Conservation (phyloP, 2,888 invertebrate genomes). For the Scaptomyza cyrtandrae region DNA sequence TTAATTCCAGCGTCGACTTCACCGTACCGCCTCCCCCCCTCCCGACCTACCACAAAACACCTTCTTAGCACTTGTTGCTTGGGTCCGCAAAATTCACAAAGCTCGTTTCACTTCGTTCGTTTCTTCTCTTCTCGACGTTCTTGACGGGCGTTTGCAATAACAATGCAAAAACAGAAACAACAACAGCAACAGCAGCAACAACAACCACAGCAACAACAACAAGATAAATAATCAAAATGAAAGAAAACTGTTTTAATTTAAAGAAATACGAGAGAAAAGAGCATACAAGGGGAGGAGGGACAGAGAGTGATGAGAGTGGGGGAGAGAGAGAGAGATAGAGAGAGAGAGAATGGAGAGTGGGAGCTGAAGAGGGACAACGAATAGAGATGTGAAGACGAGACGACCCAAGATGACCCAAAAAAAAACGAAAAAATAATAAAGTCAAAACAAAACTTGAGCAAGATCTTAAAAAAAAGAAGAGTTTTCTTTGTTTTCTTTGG, state of each 20-base stretch:
- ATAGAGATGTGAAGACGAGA: constrained; percentile 15
- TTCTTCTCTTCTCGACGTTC: constrained; percentile 32
- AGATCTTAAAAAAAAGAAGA: background rate
- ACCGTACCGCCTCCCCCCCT: background rate
- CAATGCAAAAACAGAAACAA: constrained; percentile 50
- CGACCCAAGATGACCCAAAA: constrained; percentile 35
- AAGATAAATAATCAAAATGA: constrained; percentile 19
- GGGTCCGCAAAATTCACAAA: constrained; percentile 58
- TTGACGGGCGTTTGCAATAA: constrained; percentile 57
- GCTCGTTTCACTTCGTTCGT: constrained; percentile 73
- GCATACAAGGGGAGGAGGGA: background rate
- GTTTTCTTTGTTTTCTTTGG: background rate
- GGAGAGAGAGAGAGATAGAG: background rate
- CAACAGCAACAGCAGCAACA: background rate
- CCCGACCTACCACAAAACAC: background rate
- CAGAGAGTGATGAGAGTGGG: no score
- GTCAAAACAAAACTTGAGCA: constrained; percentile 10
- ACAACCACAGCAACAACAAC: constrained; percentile 27
- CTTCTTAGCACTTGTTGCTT: constrained; percentile 29
- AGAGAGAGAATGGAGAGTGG: constrained; percentile 2
- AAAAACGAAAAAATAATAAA: constrained; percentile 29
- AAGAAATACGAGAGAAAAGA: background rate
- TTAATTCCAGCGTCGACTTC: constrained; percentile 41
- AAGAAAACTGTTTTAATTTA: constrained; percentile 45
- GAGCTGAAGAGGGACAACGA: background rate